Percentiles rank a stretch among this genome's conserved stretches.
These are phyloP conservation scores for Temnothorax unifasciatus DNA, from an alignment of 2,888 invertebrate genomes.

Conservation along the genomic window DNA sequence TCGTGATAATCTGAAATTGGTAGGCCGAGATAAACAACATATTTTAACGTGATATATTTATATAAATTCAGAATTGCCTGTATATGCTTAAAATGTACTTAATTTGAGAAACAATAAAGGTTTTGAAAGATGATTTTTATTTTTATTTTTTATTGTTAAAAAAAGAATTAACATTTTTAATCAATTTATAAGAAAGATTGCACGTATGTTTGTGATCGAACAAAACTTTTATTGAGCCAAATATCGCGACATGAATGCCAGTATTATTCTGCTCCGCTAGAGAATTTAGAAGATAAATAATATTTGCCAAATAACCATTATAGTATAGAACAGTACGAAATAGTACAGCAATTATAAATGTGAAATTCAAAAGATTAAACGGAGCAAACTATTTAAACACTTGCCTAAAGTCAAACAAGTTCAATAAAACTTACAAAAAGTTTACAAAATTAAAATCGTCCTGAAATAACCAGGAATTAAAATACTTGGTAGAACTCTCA, in stretches of 20 bases:
- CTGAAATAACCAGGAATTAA: neutral
- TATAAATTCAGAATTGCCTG: neutral
- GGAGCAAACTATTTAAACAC: neutral
- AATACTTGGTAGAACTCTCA: neutral
- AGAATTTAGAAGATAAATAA: neutral
- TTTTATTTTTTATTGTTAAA: neutral
- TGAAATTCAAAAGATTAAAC: neutral
- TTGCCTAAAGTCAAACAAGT: neutral
- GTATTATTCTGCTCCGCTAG: neutral
- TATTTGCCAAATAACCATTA: neutral
- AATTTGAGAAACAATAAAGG: neutral
- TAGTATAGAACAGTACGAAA: neutral
- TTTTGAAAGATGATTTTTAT: neutral
- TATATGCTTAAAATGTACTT: neutral
- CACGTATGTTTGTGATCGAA: neutral
- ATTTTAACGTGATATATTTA: neutral
- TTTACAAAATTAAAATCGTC: neutral
- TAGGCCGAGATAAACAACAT: neutral
- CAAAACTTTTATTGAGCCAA: neutral
- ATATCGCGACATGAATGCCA: neutral
- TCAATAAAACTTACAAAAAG: neutral
- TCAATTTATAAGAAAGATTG: neutral
- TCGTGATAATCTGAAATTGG: neutral
- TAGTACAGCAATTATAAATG: neutral
- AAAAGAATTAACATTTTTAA: neutral